phyloP scores from a whole-genome alignment of 2,888 invertebrate species.

The Aplocera efformata region DNA sequence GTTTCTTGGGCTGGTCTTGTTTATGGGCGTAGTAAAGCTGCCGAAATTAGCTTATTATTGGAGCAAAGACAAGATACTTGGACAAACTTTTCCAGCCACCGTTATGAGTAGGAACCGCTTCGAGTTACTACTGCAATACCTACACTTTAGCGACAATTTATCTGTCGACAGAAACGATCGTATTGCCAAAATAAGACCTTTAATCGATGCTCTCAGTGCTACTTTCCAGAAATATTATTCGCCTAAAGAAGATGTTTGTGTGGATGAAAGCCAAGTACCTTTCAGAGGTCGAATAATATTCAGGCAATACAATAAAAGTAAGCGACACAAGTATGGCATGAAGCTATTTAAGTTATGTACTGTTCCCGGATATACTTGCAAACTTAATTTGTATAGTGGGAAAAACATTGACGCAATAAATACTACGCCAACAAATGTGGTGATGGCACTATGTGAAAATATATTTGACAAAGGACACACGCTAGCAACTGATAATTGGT shows the following conservation, averaged over 20 bases:
- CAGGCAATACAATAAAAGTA: constrained; percentile 34
- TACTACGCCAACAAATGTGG: constrained; percentile 13
- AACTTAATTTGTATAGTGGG: constrained; percentile 7
- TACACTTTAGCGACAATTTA: constrained; percentile 36
- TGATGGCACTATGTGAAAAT: constrained; percentile 28
- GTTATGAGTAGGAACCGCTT: constrained; percentile 37
- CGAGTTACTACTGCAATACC: constrained; percentile 21
- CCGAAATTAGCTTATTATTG: constrained; percentile 35
- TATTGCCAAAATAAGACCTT: constrained; percentile 34
- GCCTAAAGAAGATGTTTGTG: constrained; percentile 34
- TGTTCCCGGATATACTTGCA: constrained; percentile 7
- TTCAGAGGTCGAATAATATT: constrained; percentile 34
- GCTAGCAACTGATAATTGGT: constrained; percentile 31
- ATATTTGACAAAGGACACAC: constrained; percentile 32
- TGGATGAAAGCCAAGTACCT: constrained; percentile 34
- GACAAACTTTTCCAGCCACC: constrained; percentile 33
- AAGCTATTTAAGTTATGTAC: too few relatives aligned
- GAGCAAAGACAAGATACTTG: constrained; percentile 34
- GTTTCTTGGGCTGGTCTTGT: constrained; percentile 35
- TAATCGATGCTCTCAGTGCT: constrained; percentile 32
- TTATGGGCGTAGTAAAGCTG: constrained; percentile 36
- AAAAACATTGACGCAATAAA: constrained; percentile 9
- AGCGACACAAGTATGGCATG: too few relatives aligned
- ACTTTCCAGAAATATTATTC: constrained; percentile 33
- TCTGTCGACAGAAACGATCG: constrained; percentile 24